Base-by-base conservation (phyloP, 2,797 vertebrate species). In the Lophura swinhoii region DNA sequence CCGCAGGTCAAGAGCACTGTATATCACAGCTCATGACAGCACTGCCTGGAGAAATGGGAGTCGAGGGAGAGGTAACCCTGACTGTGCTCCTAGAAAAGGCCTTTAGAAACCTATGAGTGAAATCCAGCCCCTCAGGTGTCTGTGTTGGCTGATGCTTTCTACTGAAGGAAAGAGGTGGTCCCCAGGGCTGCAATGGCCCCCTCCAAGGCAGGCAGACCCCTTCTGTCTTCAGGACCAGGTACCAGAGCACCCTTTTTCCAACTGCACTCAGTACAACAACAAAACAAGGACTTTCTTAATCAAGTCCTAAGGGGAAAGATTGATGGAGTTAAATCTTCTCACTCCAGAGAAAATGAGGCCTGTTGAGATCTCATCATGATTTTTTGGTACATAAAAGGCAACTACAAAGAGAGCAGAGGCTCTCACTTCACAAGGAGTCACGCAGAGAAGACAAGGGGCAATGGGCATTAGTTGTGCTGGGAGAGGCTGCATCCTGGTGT, bases 11-110 rank as follows among this genome's bases (percentile, higher is more conserved):
- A 69, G 62, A 60, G 29, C 28, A 44, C 35, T 72, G 9, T 70
- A 37, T 62, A 26, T 91, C 63, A 78, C 2, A 2, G 58, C 41
- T 82, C 72, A 29, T 89, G 70, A 55, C 70, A 84, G 37, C 14
- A 9, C 10, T n/a, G 26, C 35, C 15, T 33, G 44, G 44, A 75
- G 72, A 93, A 86, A 67, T 4, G 28, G 23, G 51, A 84, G n/a
- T 59, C 31, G 85, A 93, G 84, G 77, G n/a, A 79, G 41, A 74
- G 31, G 16, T 72, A 12, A 80, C 68, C 35, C 51, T 66, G 60
- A 31, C 31, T 85, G 28, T 20, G 29, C 14, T 24, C 35, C 48
- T 46, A 12, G 39, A 33, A 31, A 35, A 68, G 17, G 84, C 62
- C 20, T 6, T 22, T 41, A 43, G 62, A 43, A 64, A 43, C 28